These are phyloP conservation scores for Diabrotica balteata DNA, from an alignment of 2,888 invertebrate species.

Conservation along the genomic window DNA sequence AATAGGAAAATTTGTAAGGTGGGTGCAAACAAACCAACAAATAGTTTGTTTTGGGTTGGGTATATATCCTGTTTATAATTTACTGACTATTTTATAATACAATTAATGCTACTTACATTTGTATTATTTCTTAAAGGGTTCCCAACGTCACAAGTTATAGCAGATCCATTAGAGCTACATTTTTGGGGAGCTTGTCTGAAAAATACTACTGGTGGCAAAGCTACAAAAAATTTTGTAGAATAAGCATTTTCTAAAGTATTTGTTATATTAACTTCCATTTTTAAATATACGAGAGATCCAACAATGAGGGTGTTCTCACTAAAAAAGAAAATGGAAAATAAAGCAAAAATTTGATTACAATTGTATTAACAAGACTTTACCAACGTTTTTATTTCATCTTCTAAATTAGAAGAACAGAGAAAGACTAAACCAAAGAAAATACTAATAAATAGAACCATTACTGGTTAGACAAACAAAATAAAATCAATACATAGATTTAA, in stretches of 20 bases:
- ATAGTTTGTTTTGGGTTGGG: no score
- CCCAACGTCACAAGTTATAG: slow-evolving; percentile 50
- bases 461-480: no score
- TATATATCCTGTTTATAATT: no score
- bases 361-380: no score
- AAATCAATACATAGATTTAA: no score
- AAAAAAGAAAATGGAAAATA: background rate
- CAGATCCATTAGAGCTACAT: slow-evolving; percentile 41
- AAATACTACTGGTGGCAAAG: slow-evolving; percentile 55
- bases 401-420: no score
- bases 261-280: slow-evolving; percentile 50
- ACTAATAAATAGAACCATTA: no score
- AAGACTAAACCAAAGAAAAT: no score
- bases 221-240: slow-evolving; percentile 60
- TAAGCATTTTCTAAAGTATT: slow-evolving; percentile 64
- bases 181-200: slow-evolving; percentile 45
- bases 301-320: slow-evolving; percentile 47
- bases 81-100: slow-evolving; percentile 43
- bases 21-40: no score
- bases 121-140: slow-evolving; percentile 48
- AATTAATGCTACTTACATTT: slow-evolving; percentile 14
- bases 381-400: no score
- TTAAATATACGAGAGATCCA: slow-evolving; percentile 52
- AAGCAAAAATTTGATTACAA: no score
- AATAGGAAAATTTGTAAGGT: no score